Evolutionary conservation across 2,113 vertebrate genomes (phyloP), one percentile per base, ranked within the genome.

Genomic region (Natator depressus): DNA sequence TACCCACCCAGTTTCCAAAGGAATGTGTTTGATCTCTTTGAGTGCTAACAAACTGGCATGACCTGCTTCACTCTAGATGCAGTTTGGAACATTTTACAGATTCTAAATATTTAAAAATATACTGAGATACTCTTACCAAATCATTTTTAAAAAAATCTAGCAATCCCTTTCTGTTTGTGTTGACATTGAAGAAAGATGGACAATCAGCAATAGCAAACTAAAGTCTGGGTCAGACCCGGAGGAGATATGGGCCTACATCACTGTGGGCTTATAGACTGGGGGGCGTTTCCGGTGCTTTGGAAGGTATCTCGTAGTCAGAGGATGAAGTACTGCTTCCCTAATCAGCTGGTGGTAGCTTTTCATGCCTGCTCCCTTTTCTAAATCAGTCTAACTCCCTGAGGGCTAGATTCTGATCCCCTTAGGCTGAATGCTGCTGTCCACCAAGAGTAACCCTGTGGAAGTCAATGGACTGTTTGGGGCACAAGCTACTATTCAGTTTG

Each of bases 261-360:
- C 46, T 12, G 84, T 85, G 50, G 57, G 35, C 50, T 31, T 1
- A 89, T 87, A 47, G 13, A 85, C 62, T 13, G 42, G 42, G 42
- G 42, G 42, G 42, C 42, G 4, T 49, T 49, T 46, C 29, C 4
- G 13, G 0, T 12, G 59, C 0, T 0, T 50, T 31, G 55, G 20
- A 65, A 24, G 24, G 89, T 35, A 29, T 65, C 62, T 35, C 62
- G 5, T 35, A 65, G 27, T 69, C 27, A 69, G 65, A 69, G 31
- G 65, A 7, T 6, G 35, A 69, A 69, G 31, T 19, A 9, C 35
- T 19, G 35, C 62, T n/a, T 69, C 62, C 31, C 17, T 69, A n/a
- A 35, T 27, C 65, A 69, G 35, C 35, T n/a, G 88, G 59, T 3
- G 78, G 5, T 46, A 47, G 1, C 11, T 49, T 93, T 69, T 42